These are phyloP conservation scores for Eucera pruinosa DNA, from an alignment of 2,888 invertebrate species.

Conservation along the genomic window DNA sequence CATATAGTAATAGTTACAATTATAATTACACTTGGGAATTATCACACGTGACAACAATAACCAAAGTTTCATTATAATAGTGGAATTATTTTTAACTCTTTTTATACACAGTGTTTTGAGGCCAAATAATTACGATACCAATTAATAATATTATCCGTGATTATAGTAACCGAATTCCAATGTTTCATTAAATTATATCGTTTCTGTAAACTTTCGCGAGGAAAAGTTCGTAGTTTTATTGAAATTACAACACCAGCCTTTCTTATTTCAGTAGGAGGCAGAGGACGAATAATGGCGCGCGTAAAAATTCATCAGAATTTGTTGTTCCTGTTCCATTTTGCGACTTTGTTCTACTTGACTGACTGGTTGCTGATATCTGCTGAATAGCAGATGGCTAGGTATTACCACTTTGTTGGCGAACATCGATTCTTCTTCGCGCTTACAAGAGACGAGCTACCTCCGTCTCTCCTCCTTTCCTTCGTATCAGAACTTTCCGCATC, in stretches of 20 bases:
- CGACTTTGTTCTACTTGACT: constrained; percentile 17
- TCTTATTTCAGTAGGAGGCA: too few species aligned
- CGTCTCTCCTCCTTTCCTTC: constrained; percentile 9
- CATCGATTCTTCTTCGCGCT: constrained; percentile 62
- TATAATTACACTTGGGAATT: too few species aligned
- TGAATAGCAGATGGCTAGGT: constrained; percentile 43
- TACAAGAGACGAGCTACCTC: constrained; percentile 41
- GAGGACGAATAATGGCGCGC: constrained; percentile 3
- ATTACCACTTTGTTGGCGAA: constrained; percentile 61
- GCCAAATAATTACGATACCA: too few species aligned
- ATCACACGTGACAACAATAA: too few species aligned
- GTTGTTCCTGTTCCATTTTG: background rate
- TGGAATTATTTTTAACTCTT: too few species aligned
- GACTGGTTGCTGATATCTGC: constrained; percentile 45
- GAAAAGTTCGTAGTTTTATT: background rate
- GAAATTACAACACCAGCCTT: too few species aligned
- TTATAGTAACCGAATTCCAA: too few species aligned
- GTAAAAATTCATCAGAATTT: constrained; percentile 33
- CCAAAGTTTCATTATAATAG: too few species aligned
- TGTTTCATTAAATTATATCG: too few species aligned
- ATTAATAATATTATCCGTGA: too few species aligned
- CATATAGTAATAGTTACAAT: too few species aligned
- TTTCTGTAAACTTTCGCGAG: background rate
- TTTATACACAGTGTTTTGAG: too few species aligned
- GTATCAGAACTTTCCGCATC: constrained; percentile 50